Evolutionary conservation across 2,113 vertebrate species (phyloP).

Genomic region (Coturnix japonica): DNA sequence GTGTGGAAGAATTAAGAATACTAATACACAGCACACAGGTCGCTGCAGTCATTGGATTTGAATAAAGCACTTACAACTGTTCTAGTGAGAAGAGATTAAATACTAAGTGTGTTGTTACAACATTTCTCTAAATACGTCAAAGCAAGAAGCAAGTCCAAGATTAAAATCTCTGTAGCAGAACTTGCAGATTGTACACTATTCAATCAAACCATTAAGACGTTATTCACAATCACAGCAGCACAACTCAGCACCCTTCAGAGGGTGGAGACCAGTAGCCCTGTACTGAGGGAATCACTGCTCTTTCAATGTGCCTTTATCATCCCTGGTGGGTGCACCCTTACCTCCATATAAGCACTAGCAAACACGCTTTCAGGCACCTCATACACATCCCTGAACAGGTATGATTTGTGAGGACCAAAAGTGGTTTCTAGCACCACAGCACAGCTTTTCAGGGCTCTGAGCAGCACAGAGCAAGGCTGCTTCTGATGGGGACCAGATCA

Average conservation of each 20-base stretch:
- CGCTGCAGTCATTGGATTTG: background rate
- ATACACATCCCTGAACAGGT: too few species aligned
- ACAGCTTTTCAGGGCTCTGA: background rate
- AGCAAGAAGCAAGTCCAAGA: background rate
- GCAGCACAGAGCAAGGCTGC: background rate
- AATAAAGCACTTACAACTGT: background rate
- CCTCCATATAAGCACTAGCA: rapidly evolving
- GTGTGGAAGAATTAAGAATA: background rate
- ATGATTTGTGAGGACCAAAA: background rate
- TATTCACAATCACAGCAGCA: background rate
- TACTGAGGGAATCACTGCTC: background rate
- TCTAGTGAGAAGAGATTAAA: background rate
- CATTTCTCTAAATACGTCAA: background rate
- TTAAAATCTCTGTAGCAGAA: background rate
- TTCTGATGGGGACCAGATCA: background rate
- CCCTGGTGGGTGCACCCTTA: background rate
- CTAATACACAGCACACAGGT: background rate
- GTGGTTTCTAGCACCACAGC: background rate
- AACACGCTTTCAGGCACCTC: too few species aligned
- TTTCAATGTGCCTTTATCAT: background rate
- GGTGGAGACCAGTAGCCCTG: too few species aligned
- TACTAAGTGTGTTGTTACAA: background rate
- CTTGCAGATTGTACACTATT: background rate
- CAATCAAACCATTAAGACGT: background rate
- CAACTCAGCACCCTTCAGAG: background rate